Conservation (phyloP, 1,140 invertebrate genomes). For the Lasioglossum baleicum region DNA sequence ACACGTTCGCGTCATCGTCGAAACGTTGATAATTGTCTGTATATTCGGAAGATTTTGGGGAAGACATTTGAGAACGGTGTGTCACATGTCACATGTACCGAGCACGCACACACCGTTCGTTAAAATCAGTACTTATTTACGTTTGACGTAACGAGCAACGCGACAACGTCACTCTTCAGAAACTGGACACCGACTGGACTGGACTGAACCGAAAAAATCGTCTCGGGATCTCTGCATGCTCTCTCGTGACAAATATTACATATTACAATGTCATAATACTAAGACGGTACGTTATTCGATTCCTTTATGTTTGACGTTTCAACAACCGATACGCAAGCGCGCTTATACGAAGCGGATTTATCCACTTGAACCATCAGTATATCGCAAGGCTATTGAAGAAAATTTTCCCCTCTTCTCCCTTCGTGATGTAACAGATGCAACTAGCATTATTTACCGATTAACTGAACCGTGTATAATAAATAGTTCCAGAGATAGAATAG, state of each 20-base stretch:
- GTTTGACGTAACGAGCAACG: neutral
- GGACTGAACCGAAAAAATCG: constrained; percentile 19
- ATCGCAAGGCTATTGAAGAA: neutral
- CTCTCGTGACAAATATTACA: constrained; percentile 12
- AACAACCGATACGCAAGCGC: constrained; percentile 20
- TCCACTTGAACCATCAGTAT: neutral
- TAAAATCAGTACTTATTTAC: constrained; percentile 6
- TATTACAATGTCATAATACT: constrained; percentile 26
- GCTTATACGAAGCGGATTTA: neutral
- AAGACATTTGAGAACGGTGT: constrained; percentile 60
- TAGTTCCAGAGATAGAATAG: neutral
- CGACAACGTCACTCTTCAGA: neutral
- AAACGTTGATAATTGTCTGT: constrained; percentile 70
- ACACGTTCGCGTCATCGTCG: constrained; percentile 60
- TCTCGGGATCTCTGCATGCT: constrained; percentile 4
- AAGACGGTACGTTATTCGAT: constrained; percentile 23
- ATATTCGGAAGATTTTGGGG: constrained; percentile 50
- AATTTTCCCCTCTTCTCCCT: neutral
- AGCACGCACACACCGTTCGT: constrained; percentile 3
- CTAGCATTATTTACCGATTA: neutral
- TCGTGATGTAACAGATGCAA: neutral
- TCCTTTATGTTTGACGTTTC: constrained; percentile 22
- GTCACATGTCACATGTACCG: constrained; percentile 32
- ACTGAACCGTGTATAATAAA: neutral
- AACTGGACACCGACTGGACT: constrained; percentile 15